Evolutionary conservation across 2,888 invertebrate genomes (phyloP).

Genomic region (Diloba caeruleocephala): DNA sequence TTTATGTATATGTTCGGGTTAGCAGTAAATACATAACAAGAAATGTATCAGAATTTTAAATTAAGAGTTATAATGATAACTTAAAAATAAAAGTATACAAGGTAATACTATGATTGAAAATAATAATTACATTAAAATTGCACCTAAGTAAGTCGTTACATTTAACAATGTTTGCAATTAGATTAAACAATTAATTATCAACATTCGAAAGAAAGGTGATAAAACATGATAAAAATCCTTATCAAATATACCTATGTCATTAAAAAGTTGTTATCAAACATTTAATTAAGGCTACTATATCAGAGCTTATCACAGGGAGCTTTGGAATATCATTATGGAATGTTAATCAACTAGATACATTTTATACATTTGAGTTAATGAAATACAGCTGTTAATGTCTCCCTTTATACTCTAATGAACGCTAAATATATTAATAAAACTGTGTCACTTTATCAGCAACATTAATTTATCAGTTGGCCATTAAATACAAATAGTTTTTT

Average conservation of each 20-base stretch:
- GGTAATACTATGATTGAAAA: constrained; percentile 17
- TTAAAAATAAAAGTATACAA: constrained; percentile 16
- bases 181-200: constrained; percentile 11
- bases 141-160: constrained; percentile 1
- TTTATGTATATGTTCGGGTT: too few relatives aligned
- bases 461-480: too few relatives aligned
- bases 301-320: constrained; percentile 67
- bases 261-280: constrained; percentile 36
- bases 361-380: too few relatives aligned
- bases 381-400: constrained; percentile 23
- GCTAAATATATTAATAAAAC: constrained; percentile 9
- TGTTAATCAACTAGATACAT: constrained; percentile 39
- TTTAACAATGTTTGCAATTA: constrained; percentile 4
- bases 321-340: constrained; percentile 66
- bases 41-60: not conserved
- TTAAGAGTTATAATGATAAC: not conserved
- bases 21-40: too few relatives aligned
- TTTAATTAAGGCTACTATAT: constrained; percentile 37
- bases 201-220: constrained; percentile 26
- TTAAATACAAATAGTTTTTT: too few relatives aligned
- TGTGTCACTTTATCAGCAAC: not conserved
- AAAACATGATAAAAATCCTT: constrained; percentile 24
- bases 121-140: constrained; percentile 13
- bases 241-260: constrained; percentile 32
- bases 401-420: constrained; percentile 27